These are phyloP conservation scores for Myzus persicae DNA, from an alignment of 1,140 invertebrate genomes.

Conservation along the genomic window DNA sequence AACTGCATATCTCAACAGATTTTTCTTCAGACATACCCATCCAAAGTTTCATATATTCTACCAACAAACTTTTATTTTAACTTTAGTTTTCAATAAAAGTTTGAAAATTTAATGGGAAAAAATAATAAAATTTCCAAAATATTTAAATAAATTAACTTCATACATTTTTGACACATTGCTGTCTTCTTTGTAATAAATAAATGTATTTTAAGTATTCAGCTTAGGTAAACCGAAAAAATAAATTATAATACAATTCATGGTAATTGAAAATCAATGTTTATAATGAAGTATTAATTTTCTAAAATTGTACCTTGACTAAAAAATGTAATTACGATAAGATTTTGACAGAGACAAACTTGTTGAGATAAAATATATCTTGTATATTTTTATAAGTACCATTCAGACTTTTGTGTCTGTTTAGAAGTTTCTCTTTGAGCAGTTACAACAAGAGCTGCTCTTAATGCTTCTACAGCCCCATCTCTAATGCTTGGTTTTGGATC, in stretches of 20 bases:
- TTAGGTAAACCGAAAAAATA: neutral
- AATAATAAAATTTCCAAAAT: neutral
- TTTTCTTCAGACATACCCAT: neutral
- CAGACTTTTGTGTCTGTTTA: slow-evolving; percentile 87
- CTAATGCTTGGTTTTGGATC: slow-evolving; percentile 92
- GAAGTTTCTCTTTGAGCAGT: slow-evolving; percentile 92
- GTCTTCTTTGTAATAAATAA: neutral
- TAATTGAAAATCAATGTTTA: neutral
- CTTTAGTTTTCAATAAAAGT: neutral
- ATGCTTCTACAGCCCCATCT: slow-evolving; percentile 90
- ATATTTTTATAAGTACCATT: slow-evolving; percentile 74
- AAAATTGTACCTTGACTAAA: neutral
- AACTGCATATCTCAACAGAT: neutral
- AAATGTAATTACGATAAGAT: too few relatives aligned
- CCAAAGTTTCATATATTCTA: neutral
- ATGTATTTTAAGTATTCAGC: neutral
- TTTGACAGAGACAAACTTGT: neutral
- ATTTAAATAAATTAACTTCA: neutral
- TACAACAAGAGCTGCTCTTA: slow-evolving; percentile 91
- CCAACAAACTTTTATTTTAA: neutral
- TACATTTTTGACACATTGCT: too few relatives aligned
- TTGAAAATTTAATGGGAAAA: neutral
- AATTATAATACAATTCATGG: neutral
- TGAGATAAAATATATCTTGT: neutral
- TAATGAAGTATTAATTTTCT: neutral